phyloP scores from a whole-genome alignment of 1,140 invertebrate genomes.

The Anastatus disparis region DNA sequence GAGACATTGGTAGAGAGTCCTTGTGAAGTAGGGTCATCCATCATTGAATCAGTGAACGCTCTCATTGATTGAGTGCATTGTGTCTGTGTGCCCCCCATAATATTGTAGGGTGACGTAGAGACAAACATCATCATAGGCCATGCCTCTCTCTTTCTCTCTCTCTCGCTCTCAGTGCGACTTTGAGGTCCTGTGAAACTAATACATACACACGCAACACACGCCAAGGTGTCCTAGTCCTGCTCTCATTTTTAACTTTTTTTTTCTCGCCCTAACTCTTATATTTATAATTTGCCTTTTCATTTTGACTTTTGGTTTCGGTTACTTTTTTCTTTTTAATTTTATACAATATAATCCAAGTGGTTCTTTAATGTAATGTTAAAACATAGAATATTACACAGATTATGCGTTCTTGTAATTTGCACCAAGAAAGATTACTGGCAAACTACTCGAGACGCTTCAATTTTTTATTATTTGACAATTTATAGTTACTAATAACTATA shows the following conservation, averaged over 20 bases:
- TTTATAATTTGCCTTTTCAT: constrained; percentile 36
- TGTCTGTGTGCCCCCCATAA: constrained; percentile 45
- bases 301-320: constrained; percentile 5
- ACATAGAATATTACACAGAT: constrained; percentile 10
- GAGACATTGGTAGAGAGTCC: not conserved
- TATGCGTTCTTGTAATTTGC: constrained; percentile 33
- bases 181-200: constrained; percentile 68
- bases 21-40: too few species aligned
- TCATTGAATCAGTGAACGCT: too few species aligned
- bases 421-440: constrained; percentile 6
- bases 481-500: not conserved
- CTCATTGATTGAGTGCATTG: constrained; percentile 22
- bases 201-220: constrained; percentile 68
- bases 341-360: constrained; percentile 9
- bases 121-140: constrained; percentile 57
- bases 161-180: constrained; percentile 44
- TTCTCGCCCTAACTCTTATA: constrained; percentile 40
- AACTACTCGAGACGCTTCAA: constrained; percentile 26
- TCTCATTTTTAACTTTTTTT: constrained; percentile 20
- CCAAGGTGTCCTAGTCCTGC: constrained; percentile 57
- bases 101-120: constrained; percentile 49
- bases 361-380: constrained; percentile 4
- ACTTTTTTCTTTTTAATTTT: constrained; percentile 28
- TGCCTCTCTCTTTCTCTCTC: constrained; percentile 47
- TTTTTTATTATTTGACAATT: constrained; percentile 11